Evolutionary conservation across 2,888 invertebrate genomes (phyloP), one percentile per base, ranked within the genome.

Genomic region (Tenthredo notha): DNA sequence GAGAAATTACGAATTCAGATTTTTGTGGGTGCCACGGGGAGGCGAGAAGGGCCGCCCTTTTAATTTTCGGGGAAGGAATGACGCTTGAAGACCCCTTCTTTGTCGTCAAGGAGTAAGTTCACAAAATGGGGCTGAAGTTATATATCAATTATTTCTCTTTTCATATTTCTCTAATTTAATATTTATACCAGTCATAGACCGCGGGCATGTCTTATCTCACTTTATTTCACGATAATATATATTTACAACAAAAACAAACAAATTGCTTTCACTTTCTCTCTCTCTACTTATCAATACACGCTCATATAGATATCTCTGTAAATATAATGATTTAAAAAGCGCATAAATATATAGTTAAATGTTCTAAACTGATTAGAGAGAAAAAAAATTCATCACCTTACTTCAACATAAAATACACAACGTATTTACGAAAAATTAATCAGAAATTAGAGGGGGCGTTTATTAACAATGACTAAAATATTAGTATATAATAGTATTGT

Each of bases 31-130:
- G 92, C 90, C 92, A 90, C 88, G 89, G 89, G 91, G 91, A 91
- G 92, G 91, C 92, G 91, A 90, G 90, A 91, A 88, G 90, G 90
- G 89, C 91, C 91, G 89, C 91, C 92, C 89, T 91, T 92, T 91
- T 92, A 92, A 92, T 92, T 91, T 91, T 94, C 91, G 93, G 94
- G 92, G 95, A 95, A 96, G 97, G 96, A 96, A 98, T 99, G 98
- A 98, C 98, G 96, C 96, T 98, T 95, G 98, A 99, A 95, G 99
- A 99, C 95, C 99, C 99, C 89, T 99, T 98, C 95, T 98, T 98
- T 96, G 98, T 98, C 94, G 98, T 99, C 91, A 98, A 98, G 96
- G 98, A 98, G 99, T 99, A 96, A 97, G 98, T 96, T 88, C 86
- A 87, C 86, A 86, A 85, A 82, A 82, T 84, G 84, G 84, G 61